Evolutionary conservation across 2,888 invertebrate species (phyloP), one percentile per base, ranked within the genome.

Genomic region (Abrostola triplasia): DNA sequence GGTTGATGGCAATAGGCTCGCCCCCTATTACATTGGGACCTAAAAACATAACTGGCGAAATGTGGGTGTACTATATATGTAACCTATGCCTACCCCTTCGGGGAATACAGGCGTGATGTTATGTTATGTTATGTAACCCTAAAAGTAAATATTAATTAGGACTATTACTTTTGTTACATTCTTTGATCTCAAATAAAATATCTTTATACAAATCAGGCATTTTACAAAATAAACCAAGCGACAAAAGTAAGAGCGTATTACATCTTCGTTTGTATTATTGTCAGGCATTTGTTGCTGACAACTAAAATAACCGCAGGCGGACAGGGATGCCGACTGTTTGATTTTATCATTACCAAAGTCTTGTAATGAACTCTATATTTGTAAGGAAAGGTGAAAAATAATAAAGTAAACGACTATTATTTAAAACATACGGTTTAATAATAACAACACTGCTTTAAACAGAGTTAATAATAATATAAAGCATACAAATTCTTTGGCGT

Each of bases 211-310:
- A 24, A 2, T 24, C n/a, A n/a, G n/a, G n/a, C n/a, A n/a, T 24
- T 24, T 4, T 24, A 24, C 10, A 4, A 5, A 40, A 40, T 40
- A 11, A 41, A n/a, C n/a, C 41, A 24, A 24, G 24, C 41, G n/a
- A 5, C 41, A 12, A 44, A 44, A 2, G n/a, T 35, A 24, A 12
- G n/a, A 47, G 35, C 63, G 58, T 56, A 65, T 58, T 77, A 63
- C 59, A 75, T 84, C 79, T 85, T 77, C 76, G 84, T 91, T 91
- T 84, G 70, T 72, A 84, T 67, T 77, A 83, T 79, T 84, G 84
- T 81, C 85, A 83, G 83, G 79, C 73, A 89, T 92, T 89, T 88
- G 85, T 91, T 77, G 85, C 79, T 85, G 88, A 88, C 87, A 81
- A 76, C 64, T 68, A 81, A 85, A 88, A 86, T 87, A 81, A 83